Evolutionary conservation across 2,888 invertebrate species (phyloP), one percentile per base, ranked within the genome.

Genomic region (Brenthis daphne): DNA sequence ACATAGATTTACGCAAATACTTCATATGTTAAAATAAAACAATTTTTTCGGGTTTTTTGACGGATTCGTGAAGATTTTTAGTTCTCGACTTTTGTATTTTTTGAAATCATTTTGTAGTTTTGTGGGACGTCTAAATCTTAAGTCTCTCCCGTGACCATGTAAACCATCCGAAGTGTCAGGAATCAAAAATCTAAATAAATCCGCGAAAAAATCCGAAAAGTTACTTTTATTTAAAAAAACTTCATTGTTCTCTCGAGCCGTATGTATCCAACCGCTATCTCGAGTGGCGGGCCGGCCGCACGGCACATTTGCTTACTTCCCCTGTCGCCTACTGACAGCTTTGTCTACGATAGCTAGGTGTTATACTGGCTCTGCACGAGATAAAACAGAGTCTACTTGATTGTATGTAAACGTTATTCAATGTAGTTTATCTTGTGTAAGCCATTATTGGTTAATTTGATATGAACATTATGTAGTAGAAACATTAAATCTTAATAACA

Each of bases 271-370:
- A 58, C 65, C 67, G 61, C 65, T 68, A 68, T 71, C 70, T 70
- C 64, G 71, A 65, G 24, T 55, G 60, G 56, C 64, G 64, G 65
- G 67, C 68, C 53, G 73, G 73, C 68, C 63, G 70, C 65, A 65
- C 70, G 70, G 74, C 75, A 74, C 73, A 75, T 74, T 76, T 74
- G 71, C 74, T 76, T 68, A 71, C 74, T 72, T 71, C 71, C 72
- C 72, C 68, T 68, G 71, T 75, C 75, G 73, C 73, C 68, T 58
- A 71, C 66, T 72, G 74, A 73, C 75, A 73, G 72, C 70, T 69
- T 71, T 72, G 76, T 75, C 73, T 69, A 64, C 64, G 56, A 69
- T 70, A 65, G 57, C 43, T 60, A 54, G 67, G 64, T 64, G 73
- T 66, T 68, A 66, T 70, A 68, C 50, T 56, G 54, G 53, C 65